Base-by-base conservation (phyloP, 2,888 invertebrate species). In the Chrysopilus asiliformis region DNA sequence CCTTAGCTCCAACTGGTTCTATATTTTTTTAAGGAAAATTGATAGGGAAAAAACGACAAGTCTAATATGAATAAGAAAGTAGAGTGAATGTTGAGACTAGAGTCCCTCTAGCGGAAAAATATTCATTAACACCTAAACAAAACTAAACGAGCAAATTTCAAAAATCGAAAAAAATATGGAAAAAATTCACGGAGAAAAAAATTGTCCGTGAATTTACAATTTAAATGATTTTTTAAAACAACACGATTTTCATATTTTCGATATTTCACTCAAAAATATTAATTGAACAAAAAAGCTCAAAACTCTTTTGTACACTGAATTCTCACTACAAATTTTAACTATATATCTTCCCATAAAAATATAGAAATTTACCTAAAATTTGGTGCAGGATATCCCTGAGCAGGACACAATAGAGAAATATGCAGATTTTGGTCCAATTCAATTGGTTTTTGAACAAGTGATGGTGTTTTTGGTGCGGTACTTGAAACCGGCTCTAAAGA, bases 371-470 rank as follows among this genome's bases (percentile, higher is more conserved):
- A 81, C 78, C 77, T 75, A 71, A 77, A 74, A 50, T 69, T 60
- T 49, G 79, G 79, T 51, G 79, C 74, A 43, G 81, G 81, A 64
- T 71, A 81, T 32, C 77, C 79, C 63, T 81, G 80, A 20, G 80
- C 79, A 38, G 79, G 79, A 60, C 82, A 82, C 49, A 78, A 61
- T 47, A 82, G 58, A 1, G 59, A 60, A 26, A 60, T 51, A 6
- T 51, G 43, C 25, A 46, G 44, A 3, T 43, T 39, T 27, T 48
- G 42, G 8, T 45, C 47, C 17, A 57, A 36, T 18, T 57, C 56
- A 30, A 58, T 45, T 7, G 61, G 61, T 46, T 61, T 61, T 41
- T 58, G 57, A 6, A 58, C 53, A 3, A 61, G 43, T 2, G 52
- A 49, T 4, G 70, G 67, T 39, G 68, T 64, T 49, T 65, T 64